Evolutionary conservation across 2,888 invertebrate species (phyloP).

Genomic region (Cremastobaeus sp.): DNA sequence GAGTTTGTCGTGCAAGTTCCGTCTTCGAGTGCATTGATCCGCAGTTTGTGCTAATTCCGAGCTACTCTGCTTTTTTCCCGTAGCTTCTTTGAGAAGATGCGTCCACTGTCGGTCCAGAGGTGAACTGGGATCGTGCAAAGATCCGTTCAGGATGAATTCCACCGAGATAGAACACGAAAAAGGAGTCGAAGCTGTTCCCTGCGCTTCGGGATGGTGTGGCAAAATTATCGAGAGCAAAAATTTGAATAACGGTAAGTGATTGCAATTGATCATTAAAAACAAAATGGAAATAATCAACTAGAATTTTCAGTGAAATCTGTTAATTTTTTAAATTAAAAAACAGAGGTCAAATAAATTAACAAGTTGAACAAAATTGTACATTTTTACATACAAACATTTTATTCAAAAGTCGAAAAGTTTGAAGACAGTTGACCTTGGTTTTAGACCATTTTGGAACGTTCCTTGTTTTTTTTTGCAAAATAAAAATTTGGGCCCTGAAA

Average conservation of each 20-base stretch:
- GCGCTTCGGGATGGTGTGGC: conserved; percentile 95
- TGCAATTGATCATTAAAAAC: neutral
- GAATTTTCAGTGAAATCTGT: neutral
- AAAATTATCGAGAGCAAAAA: conserved; percentile 91
- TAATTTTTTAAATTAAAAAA: too few species aligned
- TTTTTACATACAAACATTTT: neutral
- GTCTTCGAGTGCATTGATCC: too few species aligned
- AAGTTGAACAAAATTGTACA: neutral
- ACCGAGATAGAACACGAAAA: conserved; percentile 85
- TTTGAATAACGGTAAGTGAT: conserved; percentile 85
- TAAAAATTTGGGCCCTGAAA: too few species aligned
- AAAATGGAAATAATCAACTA: neutral
- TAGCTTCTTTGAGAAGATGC: conserved; percentile 82
- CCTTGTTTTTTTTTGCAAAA: too few species aligned
- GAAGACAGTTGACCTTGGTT: too few species aligned
- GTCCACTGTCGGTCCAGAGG: conserved; percentile 92
- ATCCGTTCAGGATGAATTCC: conserved; percentile 89
- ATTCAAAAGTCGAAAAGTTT: neutral
- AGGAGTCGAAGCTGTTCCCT: conserved; percentile 88
- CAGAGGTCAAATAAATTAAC: too few species aligned
- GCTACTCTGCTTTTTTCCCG: too few species aligned
- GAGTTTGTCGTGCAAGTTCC: too few species aligned
- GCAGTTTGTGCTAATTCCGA: too few species aligned
- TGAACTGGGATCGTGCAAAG: conserved; percentile 92
- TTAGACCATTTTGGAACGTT: too few species aligned